phyloP scores from a whole-genome alignment of 2,113 vertebrate species.

The Bos taurus region ARS-UCD2.0 NC_037357.1:29528501-29529000 shows the following conservation, averaged over 20 bases:
- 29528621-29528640: neutral
- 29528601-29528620: neutral
- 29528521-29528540: conserved; percentile 2
- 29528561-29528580: neutral
- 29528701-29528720: neutral
- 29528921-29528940: neutral
- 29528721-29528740: neutral
- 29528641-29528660: neutral
- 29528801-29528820: neutral
- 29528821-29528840: neutral
- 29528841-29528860: neutral
- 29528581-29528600: neutral
- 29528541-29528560: neutral
- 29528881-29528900: neutral
- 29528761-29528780: neutral
- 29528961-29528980: neutral
- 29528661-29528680: neutral
- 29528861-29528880: neutral
- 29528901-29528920: neutral
- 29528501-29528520: neutral
- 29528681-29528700: neutral
- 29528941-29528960: conserved; percentile 1
- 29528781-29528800: neutral
- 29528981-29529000: neutral
- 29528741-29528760: neutral